Conservation (phyloP, 2,113 vertebrate species). For the Callaeas wilsoni region DNA sequence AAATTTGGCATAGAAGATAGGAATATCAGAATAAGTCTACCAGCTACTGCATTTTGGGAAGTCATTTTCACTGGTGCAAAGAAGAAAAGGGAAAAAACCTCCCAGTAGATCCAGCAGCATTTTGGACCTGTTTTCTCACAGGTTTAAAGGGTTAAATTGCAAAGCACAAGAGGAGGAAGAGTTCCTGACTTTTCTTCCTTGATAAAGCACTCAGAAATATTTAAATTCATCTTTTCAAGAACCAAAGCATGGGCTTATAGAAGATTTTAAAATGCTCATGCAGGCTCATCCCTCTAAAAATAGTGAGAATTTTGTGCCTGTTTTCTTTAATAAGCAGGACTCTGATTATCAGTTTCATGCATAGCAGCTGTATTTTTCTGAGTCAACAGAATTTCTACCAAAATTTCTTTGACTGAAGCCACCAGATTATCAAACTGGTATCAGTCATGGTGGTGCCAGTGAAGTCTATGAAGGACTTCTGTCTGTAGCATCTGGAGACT, state of each 20-base stretch:
- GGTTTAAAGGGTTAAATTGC: not conserved
- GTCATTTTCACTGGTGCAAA: not conserved
- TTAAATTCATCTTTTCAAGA: not conserved
- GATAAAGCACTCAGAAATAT: not conserved
- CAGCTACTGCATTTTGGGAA: not conserved
- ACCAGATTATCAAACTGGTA: not conserved
- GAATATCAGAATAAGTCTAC: not conserved
- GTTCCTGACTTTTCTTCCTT: not conserved
- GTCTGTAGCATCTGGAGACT: not conserved
- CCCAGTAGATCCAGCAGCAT: not conserved
- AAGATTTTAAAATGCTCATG: not conserved
- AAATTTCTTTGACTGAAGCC: not conserved
- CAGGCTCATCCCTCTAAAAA: not conserved
- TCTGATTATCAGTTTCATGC: not conserved
- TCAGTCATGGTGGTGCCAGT: not conserved
- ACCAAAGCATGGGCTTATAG: not conserved
- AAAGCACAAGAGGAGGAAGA: not conserved
- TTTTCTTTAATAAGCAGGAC: not conserved
- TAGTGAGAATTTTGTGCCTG: not conserved
- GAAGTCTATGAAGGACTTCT: not conserved
- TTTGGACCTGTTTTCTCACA: not conserved
- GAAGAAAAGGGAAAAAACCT: not conserved
- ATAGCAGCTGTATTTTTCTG: not conserved
- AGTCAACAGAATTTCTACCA: not conserved
- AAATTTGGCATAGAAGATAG: not conserved